Evolutionary conservation across 2,888 invertebrate species (phyloP), one percentile per base, ranked within the genome.

Genomic region (Cosmorhoe ocellata): DNA sequence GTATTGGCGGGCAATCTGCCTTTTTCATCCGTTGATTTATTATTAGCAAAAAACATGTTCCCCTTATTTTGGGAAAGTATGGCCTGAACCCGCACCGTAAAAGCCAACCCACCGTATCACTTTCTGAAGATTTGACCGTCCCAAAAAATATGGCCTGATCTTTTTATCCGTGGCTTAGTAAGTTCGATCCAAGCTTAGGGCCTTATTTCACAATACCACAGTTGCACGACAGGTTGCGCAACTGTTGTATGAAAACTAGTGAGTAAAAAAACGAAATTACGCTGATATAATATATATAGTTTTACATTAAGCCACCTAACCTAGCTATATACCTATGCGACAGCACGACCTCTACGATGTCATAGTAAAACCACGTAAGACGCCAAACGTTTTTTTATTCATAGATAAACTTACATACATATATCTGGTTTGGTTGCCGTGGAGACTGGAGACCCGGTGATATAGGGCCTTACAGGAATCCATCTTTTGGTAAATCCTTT

Each of bases 141-240:
- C 55, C 51, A 57, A 56, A 58, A n/a, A 61, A 61, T 57, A 59
- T 61, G 59, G 55, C 31, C 10, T 43, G 39, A 59, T 59, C 53
- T 59, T 61, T 57, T 59, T 57, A 61, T 59, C 59, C 59, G 36
- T 24, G 51, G 55, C 55, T 61, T 57, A 59, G 54, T 51, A 51
- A 50, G 42, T 56, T 56, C 55, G 42, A 57, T 59, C 59, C 51
- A 42, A 43, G 57, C 51, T 59, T 49, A 33, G 33, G 42, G 8
- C 27, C 33, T 14, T 42, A n/a, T 42, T 27, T 27, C 33, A 42
- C 33, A 4, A 24, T 7, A 33, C 5, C 12, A 26, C 12, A 26
- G 26, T 37, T 37, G 12, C 26, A 8, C 11, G 10, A 36, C 22
- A 7, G 22, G 11, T 11, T 22, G 36, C 10, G 30, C 1, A 30